A percentile compares a stretch with the other conserved stretches of the same genome.
Evolutionary conservation across 2,797 vertebrate species (phyloP).

Genomic region (Kryptolebias ocellatus): DNA sequence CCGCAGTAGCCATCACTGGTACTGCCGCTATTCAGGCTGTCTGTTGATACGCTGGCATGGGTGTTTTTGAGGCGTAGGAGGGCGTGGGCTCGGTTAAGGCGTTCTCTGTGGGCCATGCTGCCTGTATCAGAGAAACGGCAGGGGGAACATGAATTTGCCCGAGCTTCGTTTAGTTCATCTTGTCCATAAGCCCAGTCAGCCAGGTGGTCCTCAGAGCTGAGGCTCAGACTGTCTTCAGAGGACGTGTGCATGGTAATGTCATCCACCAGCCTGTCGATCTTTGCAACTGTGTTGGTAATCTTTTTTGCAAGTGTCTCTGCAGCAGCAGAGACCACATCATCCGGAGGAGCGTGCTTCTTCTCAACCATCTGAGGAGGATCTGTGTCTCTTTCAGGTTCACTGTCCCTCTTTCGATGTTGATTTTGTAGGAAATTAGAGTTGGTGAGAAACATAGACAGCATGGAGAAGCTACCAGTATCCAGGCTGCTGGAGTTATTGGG

Average conservation of each 20-base stretch:
- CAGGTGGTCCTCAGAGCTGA: slow-evolving; percentile 95
- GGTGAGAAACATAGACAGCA: slow-evolving; percentile 93
- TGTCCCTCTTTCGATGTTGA: slow-evolving; percentile 84
- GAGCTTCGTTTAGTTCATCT: slow-evolving; percentile 87
- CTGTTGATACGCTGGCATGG: slow-evolving; percentile 91
- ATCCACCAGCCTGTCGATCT: slow-evolving; percentile 95
- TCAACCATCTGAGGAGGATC: slow-evolving; percentile 67
- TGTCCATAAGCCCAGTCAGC: slow-evolving; percentile 90
- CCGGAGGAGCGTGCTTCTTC: slow-evolving; percentile 73
- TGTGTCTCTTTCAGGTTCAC: slow-evolving; percentile 85
- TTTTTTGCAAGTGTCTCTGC: slow-evolving; percentile 92
- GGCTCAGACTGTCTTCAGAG: slow-evolving; percentile 96
- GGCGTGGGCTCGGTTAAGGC: slow-evolving; percentile 84
- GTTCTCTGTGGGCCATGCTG: slow-evolving; percentile 83
- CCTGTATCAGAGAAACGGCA: slow-evolving; percentile 87
- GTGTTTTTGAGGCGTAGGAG: slow-evolving; percentile 89
- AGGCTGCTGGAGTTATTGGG: slow-evolving; percentile 89
- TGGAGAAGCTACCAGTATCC: slow-evolving; percentile 89
- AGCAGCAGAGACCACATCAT: slow-evolving; percentile 85
- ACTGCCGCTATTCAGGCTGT: slow-evolving; percentile 95
- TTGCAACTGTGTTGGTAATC: slow-evolving; percentile 92
- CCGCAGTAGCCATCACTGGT: slow-evolving; percentile 92
- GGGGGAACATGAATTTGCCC: slow-evolving; percentile 92
- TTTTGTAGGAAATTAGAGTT: slow-evolving; percentile 91
- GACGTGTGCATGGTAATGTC: slow-evolving; percentile 97